Conservation (phyloP, 2,797 vertebrate species). For the Okamejei kenojei region DNA sequence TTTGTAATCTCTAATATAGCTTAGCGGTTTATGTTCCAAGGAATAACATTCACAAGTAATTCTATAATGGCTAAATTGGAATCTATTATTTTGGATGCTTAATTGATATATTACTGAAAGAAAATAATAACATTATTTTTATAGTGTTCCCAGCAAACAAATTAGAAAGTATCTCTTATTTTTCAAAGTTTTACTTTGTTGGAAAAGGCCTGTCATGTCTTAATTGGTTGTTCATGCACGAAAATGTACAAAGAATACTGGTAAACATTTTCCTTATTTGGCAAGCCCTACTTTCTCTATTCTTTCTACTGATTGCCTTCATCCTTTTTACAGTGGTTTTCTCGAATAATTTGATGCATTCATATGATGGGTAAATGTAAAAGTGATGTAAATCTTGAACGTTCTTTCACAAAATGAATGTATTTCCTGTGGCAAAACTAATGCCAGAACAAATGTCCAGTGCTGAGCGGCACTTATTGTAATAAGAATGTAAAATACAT, state of each 20-base stretch:
- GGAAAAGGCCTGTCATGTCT: background rate
- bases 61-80: background rate
- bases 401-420: background rate
- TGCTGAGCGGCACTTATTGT: background rate
- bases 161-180: background rate
- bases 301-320: background rate
- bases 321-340: background rate
- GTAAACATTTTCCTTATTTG: background rate
- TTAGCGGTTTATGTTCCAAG: background rate
- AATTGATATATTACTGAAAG: background rate
- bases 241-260: background rate
- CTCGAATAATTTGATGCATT: background rate
- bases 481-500: background rate
- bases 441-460: background rate
- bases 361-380: background rate
- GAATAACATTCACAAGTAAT: background rate
- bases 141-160: background rate
- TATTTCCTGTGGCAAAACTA: background rate
- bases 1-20: background rate
- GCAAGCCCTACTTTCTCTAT: background rate
- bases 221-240: background rate
- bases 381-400: background rate
- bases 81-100: background rate
- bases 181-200: background rate
- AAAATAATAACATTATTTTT: conserved; percentile 1